Conservation (phyloP, 2,113 vertebrate genomes). For the Apus apus region DNA sequence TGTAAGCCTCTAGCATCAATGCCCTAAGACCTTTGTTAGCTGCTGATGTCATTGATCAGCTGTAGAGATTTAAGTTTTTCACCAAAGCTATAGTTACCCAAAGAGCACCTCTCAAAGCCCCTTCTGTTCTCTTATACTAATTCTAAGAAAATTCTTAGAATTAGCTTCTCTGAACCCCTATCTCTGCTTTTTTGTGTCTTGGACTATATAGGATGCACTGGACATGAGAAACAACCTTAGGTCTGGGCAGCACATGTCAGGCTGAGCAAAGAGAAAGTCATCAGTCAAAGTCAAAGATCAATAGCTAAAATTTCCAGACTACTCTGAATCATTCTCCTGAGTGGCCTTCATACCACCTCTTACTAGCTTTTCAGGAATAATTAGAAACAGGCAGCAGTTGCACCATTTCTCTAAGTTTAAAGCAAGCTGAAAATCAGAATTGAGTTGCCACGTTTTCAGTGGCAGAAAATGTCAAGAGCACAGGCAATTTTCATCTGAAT, state of each 20-base stretch:
- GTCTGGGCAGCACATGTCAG: background rate
- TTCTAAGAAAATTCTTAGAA: background rate
- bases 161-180: background rate
- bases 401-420: background rate
- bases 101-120: background rate
- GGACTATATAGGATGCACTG: background rate
- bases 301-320: background rate
- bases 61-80: background rate
- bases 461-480: constrained; percentile 23
- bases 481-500: constrained; percentile 1
- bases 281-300: background rate
- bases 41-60: background rate
- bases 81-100: background rate
- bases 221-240: background rate
- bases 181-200: background rate
- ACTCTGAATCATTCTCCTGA: constrained; percentile 7
- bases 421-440: background rate
- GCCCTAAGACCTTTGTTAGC: background rate
- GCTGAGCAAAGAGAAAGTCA: background rate
- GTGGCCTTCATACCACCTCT: background rate
- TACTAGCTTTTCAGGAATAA: constrained; percentile 18
- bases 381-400: background rate
- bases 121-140: background rate
- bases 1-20: background rate
- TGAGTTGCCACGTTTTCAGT: background rate